Evolutionary conservation across 2,113 vertebrate species (phyloP).

Genomic region (Myiozetetes cayanensis): DNA sequence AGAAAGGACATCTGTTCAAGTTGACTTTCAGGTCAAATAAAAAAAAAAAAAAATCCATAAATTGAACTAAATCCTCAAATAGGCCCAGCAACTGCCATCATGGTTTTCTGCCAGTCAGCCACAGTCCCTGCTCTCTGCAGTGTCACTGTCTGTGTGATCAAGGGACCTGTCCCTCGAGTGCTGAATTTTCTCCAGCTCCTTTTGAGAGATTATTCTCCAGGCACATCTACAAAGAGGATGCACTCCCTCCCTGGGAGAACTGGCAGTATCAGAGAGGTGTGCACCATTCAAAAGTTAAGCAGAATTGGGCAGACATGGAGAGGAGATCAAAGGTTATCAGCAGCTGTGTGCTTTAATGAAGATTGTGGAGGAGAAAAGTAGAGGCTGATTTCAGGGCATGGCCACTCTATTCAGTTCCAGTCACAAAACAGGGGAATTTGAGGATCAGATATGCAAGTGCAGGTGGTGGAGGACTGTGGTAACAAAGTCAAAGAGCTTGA

Average conservation of each 20-base stretch:
- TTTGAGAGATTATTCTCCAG: not conserved
- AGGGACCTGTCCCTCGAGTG: not conserved
- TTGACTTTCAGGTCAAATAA: not conserved
- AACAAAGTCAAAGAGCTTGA: slow-evolving; percentile 35
- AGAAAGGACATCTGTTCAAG: not conserved
- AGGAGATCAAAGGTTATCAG: slow-evolving; percentile 49
- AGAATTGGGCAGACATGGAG: not conserved
- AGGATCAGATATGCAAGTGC: slow-evolving; percentile 15
- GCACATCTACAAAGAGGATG: not conserved
- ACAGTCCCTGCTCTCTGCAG: not conserved
- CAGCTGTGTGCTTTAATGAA: not conserved
- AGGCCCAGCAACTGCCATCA: rapidly evolving
- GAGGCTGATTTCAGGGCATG: not conserved
- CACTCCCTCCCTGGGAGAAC: not conserved
- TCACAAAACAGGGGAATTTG: not conserved
- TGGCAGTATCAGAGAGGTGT: not conserved
- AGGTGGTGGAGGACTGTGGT: not conserved
- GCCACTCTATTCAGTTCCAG: not conserved
- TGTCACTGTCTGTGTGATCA: not conserved
- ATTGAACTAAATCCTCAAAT: not conserved
- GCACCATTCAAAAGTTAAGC: not conserved
- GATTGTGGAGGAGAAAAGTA: not conserved
- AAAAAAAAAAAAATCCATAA: not conserved
- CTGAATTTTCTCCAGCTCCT: not conserved
- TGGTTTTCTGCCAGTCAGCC: not conserved